These are phyloP conservation scores for Yponomeuta evonymella DNA, from an alignment of 2,888 invertebrate genomes.

Conservation along the genomic window DNA sequence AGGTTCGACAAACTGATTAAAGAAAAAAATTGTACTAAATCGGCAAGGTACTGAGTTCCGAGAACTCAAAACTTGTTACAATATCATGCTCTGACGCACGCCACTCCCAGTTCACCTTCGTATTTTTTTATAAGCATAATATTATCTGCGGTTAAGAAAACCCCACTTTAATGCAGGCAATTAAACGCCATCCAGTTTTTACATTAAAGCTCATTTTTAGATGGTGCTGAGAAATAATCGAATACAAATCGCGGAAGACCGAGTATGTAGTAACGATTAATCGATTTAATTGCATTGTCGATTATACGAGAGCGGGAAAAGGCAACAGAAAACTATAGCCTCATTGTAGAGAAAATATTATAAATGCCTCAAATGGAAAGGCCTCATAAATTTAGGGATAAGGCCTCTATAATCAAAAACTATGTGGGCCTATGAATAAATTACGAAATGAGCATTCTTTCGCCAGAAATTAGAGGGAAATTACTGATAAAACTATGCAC, in stretches of 20 bases:
- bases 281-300: slow-evolving; percentile 6
- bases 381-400: not conserved
- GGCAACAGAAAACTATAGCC: not conserved
- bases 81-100: slow-evolving; percentile 41
- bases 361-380: not conserved
- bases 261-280: not conserved
- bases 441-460: not conserved
- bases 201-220: slow-evolving; percentile 8
- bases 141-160: slow-evolving; percentile 14
- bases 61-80: slow-evolving; percentile 3
- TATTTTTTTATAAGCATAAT: slow-evolving; percentile 2
- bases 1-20: not conserved
- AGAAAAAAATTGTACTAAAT: not conserved
- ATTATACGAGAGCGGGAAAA: not conserved
- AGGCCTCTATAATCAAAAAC: not conserved
- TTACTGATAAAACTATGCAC: not conserved
- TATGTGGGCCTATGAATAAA: not conserved
- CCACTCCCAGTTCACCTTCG: slow-evolving; percentile 47
- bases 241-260: not conserved
- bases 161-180: slow-evolving; percentile 5
- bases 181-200: not conserved
- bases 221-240: not conserved
- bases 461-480: not conserved
- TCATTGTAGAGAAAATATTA: not conserved
- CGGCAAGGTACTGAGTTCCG: not conserved